Conservation (phyloP, 2,797 vertebrate genomes). For the Xenops minutus region DNA sequence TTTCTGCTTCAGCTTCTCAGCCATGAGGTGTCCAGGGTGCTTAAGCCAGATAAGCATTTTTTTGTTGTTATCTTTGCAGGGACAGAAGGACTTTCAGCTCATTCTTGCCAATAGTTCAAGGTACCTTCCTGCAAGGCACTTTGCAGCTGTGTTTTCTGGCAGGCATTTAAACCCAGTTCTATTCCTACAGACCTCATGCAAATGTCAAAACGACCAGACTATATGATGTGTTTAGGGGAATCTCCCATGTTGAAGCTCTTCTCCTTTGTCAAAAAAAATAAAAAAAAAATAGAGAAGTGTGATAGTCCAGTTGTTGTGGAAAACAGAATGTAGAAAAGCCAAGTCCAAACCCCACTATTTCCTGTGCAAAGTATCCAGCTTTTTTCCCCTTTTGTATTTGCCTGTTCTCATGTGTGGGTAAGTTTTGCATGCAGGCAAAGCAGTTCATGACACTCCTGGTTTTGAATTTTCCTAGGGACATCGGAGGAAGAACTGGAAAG, state of each 20-base stretch:
- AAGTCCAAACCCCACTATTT: background rate
- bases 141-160: background rate
- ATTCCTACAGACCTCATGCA: background rate
- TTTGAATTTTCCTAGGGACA: slow-evolving; percentile 83
- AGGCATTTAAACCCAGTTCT: background rate
- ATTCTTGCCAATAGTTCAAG: background rate
- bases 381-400: background rate
- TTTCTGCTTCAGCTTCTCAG: background rate
- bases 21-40: background rate
- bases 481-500: slow-evolving; percentile 96
- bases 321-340: background rate
- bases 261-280: background rate
- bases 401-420: background rate
- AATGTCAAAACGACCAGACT: background rate
- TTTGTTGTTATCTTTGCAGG: background rate
- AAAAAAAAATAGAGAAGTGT: background rate
- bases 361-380: background rate
- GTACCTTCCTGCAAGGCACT: background rate
- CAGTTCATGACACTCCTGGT: background rate
- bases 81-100: background rate
- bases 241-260: background rate
- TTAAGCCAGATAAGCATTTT: background rate
- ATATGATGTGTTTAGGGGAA: background rate
- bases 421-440: background rate
- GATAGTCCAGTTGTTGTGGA: background rate